Evolutionary conservation across 1,140 invertebrate species (phyloP).

Genomic region (Euglossa dilemma): DNA sequence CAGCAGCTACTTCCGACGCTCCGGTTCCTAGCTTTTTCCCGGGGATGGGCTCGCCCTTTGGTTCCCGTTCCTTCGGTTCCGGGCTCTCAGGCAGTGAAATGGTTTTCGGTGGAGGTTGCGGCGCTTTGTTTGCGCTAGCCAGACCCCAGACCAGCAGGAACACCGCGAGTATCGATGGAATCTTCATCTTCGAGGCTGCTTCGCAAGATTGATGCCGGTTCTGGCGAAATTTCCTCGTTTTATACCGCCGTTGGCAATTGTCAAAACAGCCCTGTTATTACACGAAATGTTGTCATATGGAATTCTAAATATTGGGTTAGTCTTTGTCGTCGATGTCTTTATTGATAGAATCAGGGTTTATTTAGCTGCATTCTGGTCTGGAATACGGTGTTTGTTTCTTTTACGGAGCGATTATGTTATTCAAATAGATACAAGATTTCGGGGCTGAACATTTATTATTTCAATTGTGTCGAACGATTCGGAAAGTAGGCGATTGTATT

Average conservation of each 20-base stretch:
- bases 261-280: conserved; percentile 30
- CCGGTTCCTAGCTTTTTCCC: conserved; percentile 9
- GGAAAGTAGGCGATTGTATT: too few species aligned
- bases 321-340: neutral
- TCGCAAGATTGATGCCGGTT: conserved; percentile 49
- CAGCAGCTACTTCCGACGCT: neutral
- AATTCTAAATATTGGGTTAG: neutral
- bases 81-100: too few species aligned
- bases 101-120: too few species aligned
- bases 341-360: neutral
- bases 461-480: neutral
- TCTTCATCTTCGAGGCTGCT: conserved; percentile 52
- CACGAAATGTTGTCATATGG: neutral
- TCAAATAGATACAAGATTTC: neutral
- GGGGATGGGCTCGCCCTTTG: neutral
- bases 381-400: neutral
- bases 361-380: neutral
- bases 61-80: neutral
- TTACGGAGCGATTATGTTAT: neutral
- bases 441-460: neutral
- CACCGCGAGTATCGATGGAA: conserved; percentile 43
- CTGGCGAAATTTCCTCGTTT: neutral
- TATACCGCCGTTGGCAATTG: conserved; percentile 43
- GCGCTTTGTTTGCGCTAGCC: neutral
- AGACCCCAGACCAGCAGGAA: conserved; percentile 42